Evolutionary conservation across 2,797 vertebrate species (phyloP).

Genomic region (Perdix hodgsoniae): DNA sequence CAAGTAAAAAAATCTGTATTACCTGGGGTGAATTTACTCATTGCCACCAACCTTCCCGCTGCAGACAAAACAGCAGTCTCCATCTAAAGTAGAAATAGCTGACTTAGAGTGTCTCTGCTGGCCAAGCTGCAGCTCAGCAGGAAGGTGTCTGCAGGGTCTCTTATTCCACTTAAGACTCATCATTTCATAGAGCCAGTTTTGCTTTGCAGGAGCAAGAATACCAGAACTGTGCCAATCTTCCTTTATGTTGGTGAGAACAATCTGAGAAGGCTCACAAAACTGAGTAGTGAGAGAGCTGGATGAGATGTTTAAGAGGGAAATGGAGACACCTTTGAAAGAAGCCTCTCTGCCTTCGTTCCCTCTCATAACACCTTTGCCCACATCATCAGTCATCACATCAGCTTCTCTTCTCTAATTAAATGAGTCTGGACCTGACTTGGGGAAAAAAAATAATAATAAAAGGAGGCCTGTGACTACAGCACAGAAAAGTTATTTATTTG

Average conservation of each 20-base stretch:
- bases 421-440: background rate
- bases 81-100: background rate
- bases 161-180: background rate
- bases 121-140: background rate
- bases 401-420: conserved; percentile 30
- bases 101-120: background rate
- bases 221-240: background rate
- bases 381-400: background rate
- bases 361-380: background rate
- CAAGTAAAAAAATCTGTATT: conserved; percentile 6
- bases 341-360: background rate
- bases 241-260: background rate
- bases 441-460: conserved; percentile 14
- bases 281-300: background rate
- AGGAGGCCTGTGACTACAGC: rapidly evolving
- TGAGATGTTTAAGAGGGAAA: background rate
- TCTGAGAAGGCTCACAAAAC: background rate
- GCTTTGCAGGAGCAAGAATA: background rate
- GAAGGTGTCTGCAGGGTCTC: background rate
- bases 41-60: background rate
- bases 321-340: background rate
- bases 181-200: background rate
- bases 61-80: background rate
- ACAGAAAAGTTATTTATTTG: background rate
- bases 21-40: background rate